A percentile compares a stretch with the other conserved stretches of the same genome.
Evolutionary conservation across 2,888 invertebrate genomes (phyloP).

Genomic region (Linyphia triangularis): DNA sequence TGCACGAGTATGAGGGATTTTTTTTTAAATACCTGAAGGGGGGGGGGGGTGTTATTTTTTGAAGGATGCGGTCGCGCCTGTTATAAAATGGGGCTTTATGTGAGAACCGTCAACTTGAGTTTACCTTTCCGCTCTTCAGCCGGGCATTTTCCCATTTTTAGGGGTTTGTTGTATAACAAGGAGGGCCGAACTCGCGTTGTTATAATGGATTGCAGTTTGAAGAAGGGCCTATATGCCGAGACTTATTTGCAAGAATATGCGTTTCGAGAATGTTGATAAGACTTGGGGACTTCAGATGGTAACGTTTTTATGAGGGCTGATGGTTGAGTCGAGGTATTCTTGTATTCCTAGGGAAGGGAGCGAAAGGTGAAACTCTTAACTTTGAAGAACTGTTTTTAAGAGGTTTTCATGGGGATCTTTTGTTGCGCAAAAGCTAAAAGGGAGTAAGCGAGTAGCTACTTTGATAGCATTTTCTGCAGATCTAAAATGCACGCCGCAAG

Average conservation of each 20-base stretch:
- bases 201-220: conserved; percentile 28
- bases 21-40: neutral
- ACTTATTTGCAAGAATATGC: neutral
- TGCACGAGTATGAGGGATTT: conserved; percentile 35
- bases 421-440: too few species aligned
- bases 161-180: neutral
- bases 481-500: too few species aligned
- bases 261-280: neutral
- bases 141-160: conserved; percentile 1
- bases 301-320: neutral
- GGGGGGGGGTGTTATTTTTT: neutral
- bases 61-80: conserved; percentile 50
- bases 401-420: too few species aligned
- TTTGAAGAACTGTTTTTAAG: too few species aligned
- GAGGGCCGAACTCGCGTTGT: neutral
- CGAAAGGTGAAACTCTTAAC: too few species aligned
- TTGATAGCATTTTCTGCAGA: too few species aligned
- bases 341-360: too few species aligned
- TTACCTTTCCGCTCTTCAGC: conserved; percentile 2
- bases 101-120: conserved; percentile 53
- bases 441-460: too few species aligned
- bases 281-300: neutral
- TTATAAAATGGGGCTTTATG: conserved; percentile 48
- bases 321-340: too few species aligned
- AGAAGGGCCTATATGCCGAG: neutral